phyloP scores from a whole-genome alignment of 2,888 invertebrate genomes.

The Acanthosepion lycidas region DNA sequence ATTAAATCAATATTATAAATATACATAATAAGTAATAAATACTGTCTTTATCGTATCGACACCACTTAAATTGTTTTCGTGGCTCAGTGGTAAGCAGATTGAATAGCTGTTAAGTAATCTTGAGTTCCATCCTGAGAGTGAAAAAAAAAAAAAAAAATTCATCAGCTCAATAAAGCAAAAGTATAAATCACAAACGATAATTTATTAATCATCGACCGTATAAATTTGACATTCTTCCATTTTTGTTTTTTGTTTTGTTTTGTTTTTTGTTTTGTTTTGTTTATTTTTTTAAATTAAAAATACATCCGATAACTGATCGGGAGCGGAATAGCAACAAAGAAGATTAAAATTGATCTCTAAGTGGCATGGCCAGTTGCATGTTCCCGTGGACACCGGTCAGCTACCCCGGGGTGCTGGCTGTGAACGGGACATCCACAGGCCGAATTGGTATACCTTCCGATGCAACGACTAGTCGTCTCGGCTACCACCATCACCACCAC shows the following conservation, averaged over 20 bases:
- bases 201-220: background rate
- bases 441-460: background rate
- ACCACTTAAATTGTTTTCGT: no score
- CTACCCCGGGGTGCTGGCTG: background rate
- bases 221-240: background rate
- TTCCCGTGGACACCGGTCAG: slow-evolving; percentile 9
- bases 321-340: background rate
- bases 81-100: no score
- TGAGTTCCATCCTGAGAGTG: background rate
- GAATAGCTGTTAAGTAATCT: no score
- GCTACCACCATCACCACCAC: slow-evolving; percentile 33
- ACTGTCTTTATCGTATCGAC: no score
- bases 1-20: background rate
- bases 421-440: slow-evolving; percentile 9
- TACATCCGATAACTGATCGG: background rate
- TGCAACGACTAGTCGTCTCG: background rate
- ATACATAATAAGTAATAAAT: background rate
- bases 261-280: no score
- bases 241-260: no score
- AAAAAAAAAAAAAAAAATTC: background rate
- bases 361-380: background rate
- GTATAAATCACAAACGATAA: background rate
- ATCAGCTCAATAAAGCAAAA: background rate
- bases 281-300: background rate
- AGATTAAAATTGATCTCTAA: background rate